Evolutionary conservation across 2,113 vertebrate species (phyloP), one percentile per base, ranked within the genome.

Genomic region (Acanthochromis polyacanthus): DNA sequence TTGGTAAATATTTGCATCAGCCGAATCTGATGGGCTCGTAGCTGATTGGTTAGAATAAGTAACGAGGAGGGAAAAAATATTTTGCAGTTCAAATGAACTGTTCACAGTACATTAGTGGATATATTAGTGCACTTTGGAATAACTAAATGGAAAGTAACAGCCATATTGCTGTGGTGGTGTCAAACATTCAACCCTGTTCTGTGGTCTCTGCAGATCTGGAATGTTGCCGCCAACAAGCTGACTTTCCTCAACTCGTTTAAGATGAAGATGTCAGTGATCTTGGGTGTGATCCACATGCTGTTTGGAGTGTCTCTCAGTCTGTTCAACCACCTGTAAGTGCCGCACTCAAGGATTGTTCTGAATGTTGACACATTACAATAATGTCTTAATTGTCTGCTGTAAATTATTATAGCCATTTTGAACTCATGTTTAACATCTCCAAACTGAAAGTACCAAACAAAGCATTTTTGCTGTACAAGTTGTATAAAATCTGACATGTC

Each of bases 251-350:
- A 99, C 90, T 99, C 98, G 0, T 99, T 99, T 69, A 99, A 99
- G 89, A 99, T 99, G 98, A 99, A 99, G 93, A 99, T 99, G 97
- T 99, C 98, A 3, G 96, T 99, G 73, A 95, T 99, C 83, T 94
- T 99, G 48, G 98, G 98, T 2, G 95, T 99, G 75, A 93, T 97
- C 85, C 98, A 99, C 88, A 99, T 99, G 98, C 67, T 97, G 65
- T 99, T 99, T 79, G 98, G 98, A 28, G 95, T 99, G 17, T 94
- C 95, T 0, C 86, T 99, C 84, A 98, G 97, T 80, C 95, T 99
- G 20, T 96, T 99, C 85, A 99, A 99, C 93, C 97, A 99, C 56
- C 92, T 96, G 98, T 99, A 84, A 94, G 96, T 78, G 12, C 1
- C 16, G 10, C 25, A 53, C 11, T 53, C 3, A 40, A 10, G 10